Conservation (phyloP, 2,797 vertebrate genomes). For the Sphaeramia orbicularis region DNA sequence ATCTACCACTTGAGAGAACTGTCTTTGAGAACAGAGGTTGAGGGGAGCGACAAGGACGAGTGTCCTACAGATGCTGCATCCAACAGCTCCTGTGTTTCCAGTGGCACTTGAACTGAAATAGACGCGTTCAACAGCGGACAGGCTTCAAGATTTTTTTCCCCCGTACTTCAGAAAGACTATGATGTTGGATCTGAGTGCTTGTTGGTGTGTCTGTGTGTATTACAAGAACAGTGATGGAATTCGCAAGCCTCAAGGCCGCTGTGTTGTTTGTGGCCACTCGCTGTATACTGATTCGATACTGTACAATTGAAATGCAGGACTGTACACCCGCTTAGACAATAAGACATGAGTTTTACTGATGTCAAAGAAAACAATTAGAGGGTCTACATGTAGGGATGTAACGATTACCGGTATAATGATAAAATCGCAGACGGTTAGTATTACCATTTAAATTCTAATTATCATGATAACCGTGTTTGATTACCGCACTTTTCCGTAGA, state of each 20-base stretch:
- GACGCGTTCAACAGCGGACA: conserved; percentile 74
- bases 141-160: conserved; percentile 70
- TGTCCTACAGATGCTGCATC: conserved; percentile 81
- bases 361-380: too few species aligned
- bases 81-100: conserved; percentile 77
- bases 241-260: conserved; percentile 37
- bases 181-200: conserved; percentile 62
- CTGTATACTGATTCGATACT: conserved; percentile 24
- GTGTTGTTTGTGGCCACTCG: conserved; percentile 37
- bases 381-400: too few species aligned
- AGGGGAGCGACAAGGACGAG: conserved; percentile 82
- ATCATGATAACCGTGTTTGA: too few species aligned
- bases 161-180: conserved; percentile 69
- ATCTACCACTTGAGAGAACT: conserved; percentile 78
- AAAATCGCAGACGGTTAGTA: too few species aligned
- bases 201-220: conserved; percentile 55
- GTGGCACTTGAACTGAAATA: conserved; percentile 83
- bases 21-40: conserved; percentile 82
- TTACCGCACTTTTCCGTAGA: too few species aligned
- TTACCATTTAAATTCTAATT: too few species aligned
- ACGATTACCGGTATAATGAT: too few species aligned
- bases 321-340: too few species aligned
- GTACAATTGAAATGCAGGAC: conserved; percentile 38
- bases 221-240: conserved; percentile 57
- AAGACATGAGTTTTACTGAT: too few species aligned